phyloP scores from a whole-genome alignment of 2,113 vertebrate species.

The Opisthocomus hoazin region DNA sequence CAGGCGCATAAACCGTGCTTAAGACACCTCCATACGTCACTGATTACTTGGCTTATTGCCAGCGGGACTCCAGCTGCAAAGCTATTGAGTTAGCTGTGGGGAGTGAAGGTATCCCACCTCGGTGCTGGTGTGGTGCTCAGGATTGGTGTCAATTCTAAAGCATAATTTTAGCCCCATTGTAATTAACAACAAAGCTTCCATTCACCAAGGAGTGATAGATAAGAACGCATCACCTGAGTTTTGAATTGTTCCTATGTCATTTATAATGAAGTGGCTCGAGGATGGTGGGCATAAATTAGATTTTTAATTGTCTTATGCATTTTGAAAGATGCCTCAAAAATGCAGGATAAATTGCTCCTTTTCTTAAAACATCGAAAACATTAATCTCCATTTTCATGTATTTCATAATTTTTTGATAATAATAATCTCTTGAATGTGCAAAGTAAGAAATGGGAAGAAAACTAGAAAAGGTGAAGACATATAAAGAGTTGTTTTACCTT shows the following conservation, averaged over 20 bases:
- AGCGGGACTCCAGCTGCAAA: background rate
- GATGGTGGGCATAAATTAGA: background rate
- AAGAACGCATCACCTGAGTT: background rate
- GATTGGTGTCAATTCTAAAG: background rate
- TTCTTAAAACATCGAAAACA: background rate
- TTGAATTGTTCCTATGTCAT: background rate
- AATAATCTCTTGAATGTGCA: background rate
- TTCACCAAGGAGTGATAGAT: background rate
- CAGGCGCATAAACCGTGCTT: background rate
- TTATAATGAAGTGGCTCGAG: background rate
- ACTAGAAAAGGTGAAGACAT: background rate
- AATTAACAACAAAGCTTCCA: background rate
- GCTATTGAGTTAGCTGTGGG: background rate
- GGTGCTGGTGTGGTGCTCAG: rapidly evolving
- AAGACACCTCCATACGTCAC: background rate
- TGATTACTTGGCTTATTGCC: background rate
- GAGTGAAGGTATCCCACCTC: background rate
- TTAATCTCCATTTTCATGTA: background rate
- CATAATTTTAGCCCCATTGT: background rate
- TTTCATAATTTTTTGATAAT: background rate
- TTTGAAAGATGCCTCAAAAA: background rate
- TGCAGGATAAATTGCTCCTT: background rate
- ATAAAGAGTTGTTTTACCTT: background rate
- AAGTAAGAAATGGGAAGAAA: background rate
- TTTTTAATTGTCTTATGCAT: background rate